These are phyloP conservation scores for Nestor notabilis DNA, from an alignment of 2,113 vertebrate species.

Conservation along the genomic window DNA sequence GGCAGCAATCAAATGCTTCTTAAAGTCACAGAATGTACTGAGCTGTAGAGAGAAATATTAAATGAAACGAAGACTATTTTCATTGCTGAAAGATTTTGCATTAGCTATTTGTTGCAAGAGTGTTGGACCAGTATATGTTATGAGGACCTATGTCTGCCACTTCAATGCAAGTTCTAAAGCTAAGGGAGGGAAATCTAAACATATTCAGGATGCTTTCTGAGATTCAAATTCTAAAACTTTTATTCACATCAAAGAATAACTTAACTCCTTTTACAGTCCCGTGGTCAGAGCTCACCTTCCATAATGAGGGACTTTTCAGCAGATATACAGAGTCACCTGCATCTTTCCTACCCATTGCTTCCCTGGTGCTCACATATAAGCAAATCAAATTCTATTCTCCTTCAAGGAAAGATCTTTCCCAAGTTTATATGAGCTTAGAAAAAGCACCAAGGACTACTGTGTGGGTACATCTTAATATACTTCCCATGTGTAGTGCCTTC, in stretches of 20 bases:
- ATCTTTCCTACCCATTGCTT: background rate
- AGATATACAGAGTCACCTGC: background rate
- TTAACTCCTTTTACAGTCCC: background rate
- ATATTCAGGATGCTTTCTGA: background rate
- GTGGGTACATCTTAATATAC: background rate
- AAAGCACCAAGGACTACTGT: background rate
- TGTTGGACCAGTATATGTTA: background rate
- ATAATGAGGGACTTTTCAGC: background rate
- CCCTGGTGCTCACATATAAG: background rate
- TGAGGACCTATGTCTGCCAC: background rate
- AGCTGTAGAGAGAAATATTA: background rate
- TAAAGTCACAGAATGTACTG: background rate
- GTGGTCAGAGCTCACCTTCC: background rate
- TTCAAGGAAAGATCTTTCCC: background rate
- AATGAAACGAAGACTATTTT: background rate
- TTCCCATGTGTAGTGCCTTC: background rate
- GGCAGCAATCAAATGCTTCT: background rate
- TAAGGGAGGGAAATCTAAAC: background rate
- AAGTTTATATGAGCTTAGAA: background rate
- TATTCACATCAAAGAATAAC: background rate
- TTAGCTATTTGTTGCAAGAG: background rate
- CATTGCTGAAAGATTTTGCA: background rate
- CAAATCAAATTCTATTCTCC: background rate
- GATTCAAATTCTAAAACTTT: background rate
- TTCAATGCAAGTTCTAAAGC: background rate